Conservation (phyloP, 2,113 vertebrate species). For the Mus spicilegus region DNA sequence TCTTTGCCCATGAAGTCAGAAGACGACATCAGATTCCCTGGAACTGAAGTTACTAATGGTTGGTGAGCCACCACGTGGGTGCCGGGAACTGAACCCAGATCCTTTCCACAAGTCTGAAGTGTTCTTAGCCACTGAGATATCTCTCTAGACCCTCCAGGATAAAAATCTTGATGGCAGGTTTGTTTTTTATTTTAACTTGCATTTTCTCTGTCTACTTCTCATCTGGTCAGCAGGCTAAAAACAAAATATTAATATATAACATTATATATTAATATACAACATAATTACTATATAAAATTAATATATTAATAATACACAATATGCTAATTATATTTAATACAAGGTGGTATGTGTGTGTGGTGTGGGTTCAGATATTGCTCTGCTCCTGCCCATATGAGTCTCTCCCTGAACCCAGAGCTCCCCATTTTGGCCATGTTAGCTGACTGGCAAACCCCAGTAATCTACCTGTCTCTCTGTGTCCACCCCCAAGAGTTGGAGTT, state of each 20-base stretch:
- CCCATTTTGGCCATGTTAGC: neutral
- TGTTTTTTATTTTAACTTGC: neutral
- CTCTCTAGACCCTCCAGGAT: neutral
- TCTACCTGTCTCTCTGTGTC: neutral
- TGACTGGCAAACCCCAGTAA: neutral
- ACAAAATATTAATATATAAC: neutral
- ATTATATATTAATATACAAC: neutral
- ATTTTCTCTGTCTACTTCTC: neutral
- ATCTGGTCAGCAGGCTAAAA: neutral
- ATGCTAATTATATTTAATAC: too few relatives aligned
- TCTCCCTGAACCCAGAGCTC: neutral
- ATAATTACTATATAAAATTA: neutral
- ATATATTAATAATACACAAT: neutral
- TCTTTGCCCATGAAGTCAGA: neutral
- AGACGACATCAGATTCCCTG: neutral
- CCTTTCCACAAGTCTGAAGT: neutral
- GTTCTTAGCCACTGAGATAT: neutral
- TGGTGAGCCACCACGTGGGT: neutral
- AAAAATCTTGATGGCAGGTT: neutral
- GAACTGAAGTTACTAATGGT: neutral
- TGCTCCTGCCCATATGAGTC: neutral
- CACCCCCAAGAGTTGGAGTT: neutral
- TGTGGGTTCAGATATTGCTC: neutral
- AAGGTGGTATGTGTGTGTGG: neutral
- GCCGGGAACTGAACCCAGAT: neutral